phyloP scores from a whole-genome alignment of 2,113 vertebrate genomes.

The Nothoprocta perdicaria region DNA sequence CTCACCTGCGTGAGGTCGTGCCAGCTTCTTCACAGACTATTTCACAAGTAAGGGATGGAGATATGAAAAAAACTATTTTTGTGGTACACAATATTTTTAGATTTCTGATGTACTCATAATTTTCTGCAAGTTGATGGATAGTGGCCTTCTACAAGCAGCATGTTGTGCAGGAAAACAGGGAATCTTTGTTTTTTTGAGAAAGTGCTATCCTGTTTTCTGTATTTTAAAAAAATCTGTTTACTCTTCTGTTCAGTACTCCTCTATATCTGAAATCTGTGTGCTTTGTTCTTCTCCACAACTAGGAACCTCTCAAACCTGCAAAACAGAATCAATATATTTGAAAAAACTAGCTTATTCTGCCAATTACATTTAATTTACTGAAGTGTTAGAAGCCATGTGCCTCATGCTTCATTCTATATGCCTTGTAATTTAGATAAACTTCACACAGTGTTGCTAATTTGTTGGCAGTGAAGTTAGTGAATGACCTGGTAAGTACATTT shows the following conservation, averaged over 20 bases:
- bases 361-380: neutral
- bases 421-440: neutral
- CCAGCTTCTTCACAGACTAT: neutral
- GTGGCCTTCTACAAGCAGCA: neutral
- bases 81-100: neutral
- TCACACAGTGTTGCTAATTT: neutral
- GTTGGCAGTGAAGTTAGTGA: neutral
- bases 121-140: neutral
- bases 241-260: neutral
- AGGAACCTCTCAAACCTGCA: slow-evolving; percentile 3
- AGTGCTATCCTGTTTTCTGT: neutral
- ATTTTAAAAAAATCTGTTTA: neutral
- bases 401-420: neutral
- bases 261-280: neutral
- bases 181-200: slow-evolving; percentile 29
- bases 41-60: neutral
- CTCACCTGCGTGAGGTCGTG: neutral
- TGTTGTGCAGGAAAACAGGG: slow-evolving; percentile 1
- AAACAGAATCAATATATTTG: neutral
- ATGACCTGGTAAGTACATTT: neutral
- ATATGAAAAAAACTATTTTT: neutral
- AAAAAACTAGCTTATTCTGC: neutral
- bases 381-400: neutral
- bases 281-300: slow-evolving; percentile 11
- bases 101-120: neutral